A percentile compares a stretch with the other conserved stretches of the same genome.
These are phyloP conservation scores for Diogma glabrata DNA, from an alignment of 2,888 invertebrate species.

Conservation along the genomic window DNA sequence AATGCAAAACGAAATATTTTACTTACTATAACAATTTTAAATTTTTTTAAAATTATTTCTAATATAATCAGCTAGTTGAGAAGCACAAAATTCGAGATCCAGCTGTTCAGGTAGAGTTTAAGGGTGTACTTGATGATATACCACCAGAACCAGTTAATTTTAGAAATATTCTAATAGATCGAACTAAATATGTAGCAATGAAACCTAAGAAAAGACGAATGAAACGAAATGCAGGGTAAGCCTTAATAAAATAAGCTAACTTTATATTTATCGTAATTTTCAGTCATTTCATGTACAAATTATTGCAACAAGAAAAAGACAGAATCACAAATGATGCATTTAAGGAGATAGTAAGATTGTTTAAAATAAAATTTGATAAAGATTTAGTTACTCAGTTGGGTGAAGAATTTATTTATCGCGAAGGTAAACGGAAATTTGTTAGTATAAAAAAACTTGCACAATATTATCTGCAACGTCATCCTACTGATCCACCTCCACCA, in stretches of 20 bases:
- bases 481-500: conserved; percentile 14
- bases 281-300: not conserved
- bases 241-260: no score
- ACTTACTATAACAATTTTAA: no score
- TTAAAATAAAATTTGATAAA: conserved; percentile 10
- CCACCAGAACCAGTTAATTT: not conserved
- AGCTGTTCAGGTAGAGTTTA: not conserved
- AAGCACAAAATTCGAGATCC: not conserved
- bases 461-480: conserved; percentile 9
- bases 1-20: no score
- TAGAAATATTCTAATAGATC: conserved; percentile 1
- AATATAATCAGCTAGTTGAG: no score
- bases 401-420: conserved; percentile 7
- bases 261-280: no score
- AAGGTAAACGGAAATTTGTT: not conserved
- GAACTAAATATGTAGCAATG: not conserved
- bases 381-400: conserved; percentile 10
- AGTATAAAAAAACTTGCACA: conserved; percentile 11
- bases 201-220: not conserved
- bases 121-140: not conserved
- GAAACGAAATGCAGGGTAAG: not conserved
- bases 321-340: not conserved
- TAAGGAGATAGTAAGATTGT: not conserved
- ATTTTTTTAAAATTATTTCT: no score
- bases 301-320: not conserved